Base-by-base conservation (phyloP, 2,888 invertebrate genomes). In the Temnothorax ravouxi region DNA sequence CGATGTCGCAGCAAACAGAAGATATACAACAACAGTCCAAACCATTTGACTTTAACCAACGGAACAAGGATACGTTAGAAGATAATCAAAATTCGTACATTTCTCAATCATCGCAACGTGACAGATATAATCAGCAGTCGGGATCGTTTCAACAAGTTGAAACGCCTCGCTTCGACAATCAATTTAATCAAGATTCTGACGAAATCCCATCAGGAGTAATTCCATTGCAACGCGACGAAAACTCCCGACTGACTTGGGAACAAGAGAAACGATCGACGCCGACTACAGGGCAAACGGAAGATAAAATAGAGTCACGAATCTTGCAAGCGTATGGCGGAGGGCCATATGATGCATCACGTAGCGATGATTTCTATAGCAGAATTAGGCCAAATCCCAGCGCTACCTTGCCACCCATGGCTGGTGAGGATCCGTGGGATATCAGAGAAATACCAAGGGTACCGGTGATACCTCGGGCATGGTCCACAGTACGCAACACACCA, bases 311-410 rank as follows among this genome's bases (percentile, higher is more conserved):
- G 29, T 85, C 93, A 38, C 88, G 92, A 61, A 92, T 93, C 84
- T 72, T 93, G 21, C 90, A 93, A 90, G 93, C 90, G 50, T 94
- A 92, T 82, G 93, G 93, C 25, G 93, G 93, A 79, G 92, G 92
- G 29, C 88, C 90, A 8, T 93, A 94, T 47, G 91, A 91, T 66
- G 75, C 69, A 9, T 79, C 86, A 25, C 91, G 90, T 59, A 76
- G 38, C 29, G 87, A 90, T 25, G 90, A 92, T 69, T 86, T 92
- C 75, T 94, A 91, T 34, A 75, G 54, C 25, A 87, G 87, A 52
- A 90, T 91, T 0, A 91, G 84, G 61, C 54, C 84, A 44, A 93
- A 93, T 87, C 93, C 94, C 2, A 92, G 90, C 50, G 93, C 88
- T 9, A 92, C 91, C 11, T 69, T 94, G 3, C 64, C 91, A 72